A percentile compares a stretch with the other conserved stretches of the same genome.
phyloP scores from a whole-genome alignment of 2,113 vertebrate species.

The Quiscalus mexicanus region DNA sequence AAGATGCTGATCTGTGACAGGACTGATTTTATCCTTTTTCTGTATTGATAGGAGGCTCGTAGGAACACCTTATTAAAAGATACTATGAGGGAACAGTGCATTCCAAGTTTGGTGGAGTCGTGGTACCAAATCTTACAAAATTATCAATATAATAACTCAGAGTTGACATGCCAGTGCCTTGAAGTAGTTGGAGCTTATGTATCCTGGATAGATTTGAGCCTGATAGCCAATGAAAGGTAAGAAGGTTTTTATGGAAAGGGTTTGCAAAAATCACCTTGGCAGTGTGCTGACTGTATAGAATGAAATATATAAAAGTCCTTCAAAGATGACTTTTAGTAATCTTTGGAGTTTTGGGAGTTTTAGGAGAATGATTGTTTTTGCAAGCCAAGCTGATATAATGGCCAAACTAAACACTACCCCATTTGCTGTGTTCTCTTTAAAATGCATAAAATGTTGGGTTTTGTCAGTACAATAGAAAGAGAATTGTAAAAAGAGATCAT shows the following conservation, averaged over 20 bases:
- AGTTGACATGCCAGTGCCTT: conserved; percentile 98
- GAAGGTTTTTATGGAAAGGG: neutral
- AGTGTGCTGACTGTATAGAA: neutral
- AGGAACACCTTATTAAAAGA: conserved; percentile 97
- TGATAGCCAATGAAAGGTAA: conserved; percentile 98
- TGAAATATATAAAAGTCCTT: neutral
- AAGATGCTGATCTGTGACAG: neutral
- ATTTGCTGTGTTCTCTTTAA: neutral
- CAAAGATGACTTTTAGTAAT: neutral
- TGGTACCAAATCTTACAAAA: conserved; percentile 98
- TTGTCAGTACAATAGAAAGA: neutral
- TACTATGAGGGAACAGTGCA: conserved; percentile 94
- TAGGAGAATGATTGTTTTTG: neutral
- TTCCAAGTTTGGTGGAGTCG: conserved; percentile 95
- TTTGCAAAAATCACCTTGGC: neutral
- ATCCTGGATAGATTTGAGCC: conserved; percentile 98
- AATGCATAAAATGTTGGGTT: neutral
- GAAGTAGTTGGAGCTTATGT: conserved; percentile 97
- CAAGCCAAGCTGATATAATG: neutral
- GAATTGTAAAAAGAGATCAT: neutral
- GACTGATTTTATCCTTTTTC: neutral
- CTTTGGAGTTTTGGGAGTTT: neutral
- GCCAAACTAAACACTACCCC: neutral
- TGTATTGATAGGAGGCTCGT: conserved; percentile 83
- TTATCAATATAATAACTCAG: conserved; percentile 91